Evolutionary conservation across 2,888 invertebrate genomes (phyloP), one percentile per base, ranked within the genome.

Genomic region (Myopa tessellatipennis): DNA sequence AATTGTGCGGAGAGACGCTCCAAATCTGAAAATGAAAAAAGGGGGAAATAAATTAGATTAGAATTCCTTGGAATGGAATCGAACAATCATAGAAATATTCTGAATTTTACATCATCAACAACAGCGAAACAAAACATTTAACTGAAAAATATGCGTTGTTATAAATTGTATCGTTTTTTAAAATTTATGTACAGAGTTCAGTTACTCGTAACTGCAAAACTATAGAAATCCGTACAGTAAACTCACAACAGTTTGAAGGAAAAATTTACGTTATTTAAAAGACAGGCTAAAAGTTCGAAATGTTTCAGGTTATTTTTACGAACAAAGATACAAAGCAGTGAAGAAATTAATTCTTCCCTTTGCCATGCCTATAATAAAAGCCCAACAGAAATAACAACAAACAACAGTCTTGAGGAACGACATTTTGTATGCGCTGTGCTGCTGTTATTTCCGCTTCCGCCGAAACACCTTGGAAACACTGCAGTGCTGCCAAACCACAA

Each of bases 11-110:
- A 10, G 52, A 52, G 26, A 36, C 34, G n/a, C 34, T 16, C 38
- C 34, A 18, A 50, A 65, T 65, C 74, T 74, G 74, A 36, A 74
- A 74, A 65, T 36, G 52, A 74, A 45, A 65, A 50, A 34, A 65
- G 4, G 63, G 50, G 50, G 1, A 36, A 14, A 16, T 40, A 10
- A 60, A 60, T 60, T 58, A 60, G 10, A 16, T 40, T 58, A 38
- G 55, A 55, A 16, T 16, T n/a, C 55, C 50, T 50, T 50, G 55
- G 5, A 55, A 55, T 16, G 16, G 55, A 55, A n/a, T 4, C n/a
- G 55, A 14, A 55, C 55, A 45, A 8, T 45, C 45, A 45, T 45
- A 45, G 10, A 45, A 45, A 45, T 45, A 55, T n/a, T 55, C 10
- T 16, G 16, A 55, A 4, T 55, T 16, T n/a, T 16, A 5, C 16